Evolutionary conservation across 2,888 invertebrate species (phyloP).

Genomic region (Epiperipatus broadwayi): DNA sequence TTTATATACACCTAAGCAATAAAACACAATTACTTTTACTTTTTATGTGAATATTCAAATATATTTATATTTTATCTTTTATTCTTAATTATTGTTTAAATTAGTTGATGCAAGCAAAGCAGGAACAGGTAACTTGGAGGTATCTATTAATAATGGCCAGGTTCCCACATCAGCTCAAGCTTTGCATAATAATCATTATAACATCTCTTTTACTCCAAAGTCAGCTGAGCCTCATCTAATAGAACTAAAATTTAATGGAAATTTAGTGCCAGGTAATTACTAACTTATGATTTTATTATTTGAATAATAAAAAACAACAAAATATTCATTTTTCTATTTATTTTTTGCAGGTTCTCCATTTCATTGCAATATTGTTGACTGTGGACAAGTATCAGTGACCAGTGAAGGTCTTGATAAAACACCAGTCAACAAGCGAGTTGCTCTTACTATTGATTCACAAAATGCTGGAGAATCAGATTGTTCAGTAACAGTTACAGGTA

Average conservation of each 20-base stretch:
- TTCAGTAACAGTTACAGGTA: constrained; percentile 36
- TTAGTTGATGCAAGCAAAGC: constrained; percentile 92
- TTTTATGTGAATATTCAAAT: constrained; percentile 6
- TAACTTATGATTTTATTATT: background rate
- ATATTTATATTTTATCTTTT: constrained; percentile 7
- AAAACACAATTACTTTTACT: background rate
- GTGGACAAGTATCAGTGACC: constrained; percentile 60
- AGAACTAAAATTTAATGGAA: constrained; percentile 83
- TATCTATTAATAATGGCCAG: constrained; percentile 89
- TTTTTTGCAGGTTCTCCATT: constrained; percentile 54
- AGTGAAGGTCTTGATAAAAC: constrained; percentile 67
- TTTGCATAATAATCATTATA: constrained; percentile 85
- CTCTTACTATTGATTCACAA: constrained; percentile 69
- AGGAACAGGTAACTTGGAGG: constrained; percentile 93
- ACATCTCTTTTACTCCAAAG: constrained; percentile 87
- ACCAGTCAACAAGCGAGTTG: constrained; percentile 60
- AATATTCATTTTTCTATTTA: no score
- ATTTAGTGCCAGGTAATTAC: constrained; percentile 62
- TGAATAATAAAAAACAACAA: constrained; percentile 11
- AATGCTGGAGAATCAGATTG: constrained; percentile 24
- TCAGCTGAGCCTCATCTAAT: constrained; percentile 78
- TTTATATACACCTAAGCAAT: no score
- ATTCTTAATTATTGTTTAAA: background rate
- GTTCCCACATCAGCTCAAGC: constrained; percentile 92
- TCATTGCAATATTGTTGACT: constrained; percentile 54